Evolutionary conservation across 2,113 vertebrate species (phyloP).

Genomic region (Alligator mississippiensis): DNA sequence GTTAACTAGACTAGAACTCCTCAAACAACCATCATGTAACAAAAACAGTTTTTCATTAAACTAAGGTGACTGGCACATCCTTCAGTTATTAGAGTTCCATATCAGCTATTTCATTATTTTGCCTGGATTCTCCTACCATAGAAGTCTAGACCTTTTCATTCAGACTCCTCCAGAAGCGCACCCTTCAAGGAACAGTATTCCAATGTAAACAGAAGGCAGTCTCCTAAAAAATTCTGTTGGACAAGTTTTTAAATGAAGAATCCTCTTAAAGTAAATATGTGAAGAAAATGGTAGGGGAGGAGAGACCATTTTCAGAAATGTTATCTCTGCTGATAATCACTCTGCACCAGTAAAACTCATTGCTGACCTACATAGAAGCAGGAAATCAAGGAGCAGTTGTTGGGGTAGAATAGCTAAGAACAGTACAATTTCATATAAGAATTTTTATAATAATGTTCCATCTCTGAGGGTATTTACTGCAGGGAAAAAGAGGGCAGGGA

Average conservation of each 20-base stretch:
- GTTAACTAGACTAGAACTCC: not conserved
- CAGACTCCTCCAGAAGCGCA: not conserved
- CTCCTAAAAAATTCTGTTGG: conserved; percentile 29
- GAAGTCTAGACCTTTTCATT: not conserved
- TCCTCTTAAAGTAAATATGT: not conserved
- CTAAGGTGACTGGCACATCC: not conserved
- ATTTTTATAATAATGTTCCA: too few species aligned
- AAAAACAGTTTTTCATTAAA: not conserved
- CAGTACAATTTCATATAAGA: too few species aligned
- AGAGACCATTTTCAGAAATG: conserved; percentile 39
- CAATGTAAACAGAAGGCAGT: not conserved
- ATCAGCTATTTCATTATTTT: not conserved
- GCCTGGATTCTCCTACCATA: not conserved
- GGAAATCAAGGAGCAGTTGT: conserved; percentile 30
- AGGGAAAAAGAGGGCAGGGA: too few species aligned
- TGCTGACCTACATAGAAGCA: not conserved
- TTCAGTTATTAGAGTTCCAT: not conserved
- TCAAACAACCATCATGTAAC: too few species aligned
- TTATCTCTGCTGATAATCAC: conserved; percentile 47
- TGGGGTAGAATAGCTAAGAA: not conserved
- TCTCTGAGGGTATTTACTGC: too few species aligned
- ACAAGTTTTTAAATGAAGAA: conserved; percentile 10
- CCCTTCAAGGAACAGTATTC: not conserved
- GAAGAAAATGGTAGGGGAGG: conserved; percentile 53
- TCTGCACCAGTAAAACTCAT: fast-evolving